Evolutionary conservation across 37 sponge, comb jelly and placozoan genomes (phyloP).

Genomic region (Diacarnus erythraeanus): DNA sequence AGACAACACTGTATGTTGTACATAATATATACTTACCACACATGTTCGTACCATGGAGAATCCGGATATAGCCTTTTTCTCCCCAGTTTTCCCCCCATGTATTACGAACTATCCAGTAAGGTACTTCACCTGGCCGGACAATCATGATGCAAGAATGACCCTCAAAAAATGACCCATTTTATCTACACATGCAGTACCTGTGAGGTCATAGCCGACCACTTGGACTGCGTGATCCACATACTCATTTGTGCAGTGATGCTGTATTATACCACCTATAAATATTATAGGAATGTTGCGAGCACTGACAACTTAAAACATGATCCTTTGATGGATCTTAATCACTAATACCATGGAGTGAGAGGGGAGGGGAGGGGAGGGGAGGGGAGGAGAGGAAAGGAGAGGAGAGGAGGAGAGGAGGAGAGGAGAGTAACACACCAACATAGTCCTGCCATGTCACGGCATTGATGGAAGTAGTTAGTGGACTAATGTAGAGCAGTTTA

Average conservation of each 20-base stretch:
- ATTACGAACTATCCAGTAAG: conserved; percentile 86
- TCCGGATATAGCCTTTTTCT: conserved; percentile 66
- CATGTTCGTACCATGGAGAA: conserved; percentile 58
- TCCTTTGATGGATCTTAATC: no score
- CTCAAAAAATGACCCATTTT: no score
- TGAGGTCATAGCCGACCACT: conserved; percentile 75
- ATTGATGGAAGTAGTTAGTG: conserved; percentile 74
- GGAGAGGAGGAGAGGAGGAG: background rate
- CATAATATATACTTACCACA: conserved; percentile 89
- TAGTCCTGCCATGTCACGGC: conserved; percentile 89
- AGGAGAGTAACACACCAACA: conserved; percentile 36
- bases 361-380: background rate
- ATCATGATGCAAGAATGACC: no score
- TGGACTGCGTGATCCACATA: conserved; percentile 79
- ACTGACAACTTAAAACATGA: no score
- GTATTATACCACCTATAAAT: conserved; percentile 83
- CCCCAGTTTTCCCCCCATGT: conserved; percentile 91
- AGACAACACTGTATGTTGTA: background rate
- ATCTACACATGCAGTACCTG: conserved; percentile 34
- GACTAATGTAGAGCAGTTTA: conserved; percentile 1
- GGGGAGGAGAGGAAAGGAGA: background rate
- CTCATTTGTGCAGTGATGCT: conserved; percentile 72
- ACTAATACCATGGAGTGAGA: background rate
- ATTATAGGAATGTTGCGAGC: background rate
- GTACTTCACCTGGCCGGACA: conserved; percentile 47